A percentile compares a stretch with the other conserved stretches of the same genome.
phyloP scores from a whole-genome alignment of 2,797 vertebrate species.

The Pterois miles region DNA sequence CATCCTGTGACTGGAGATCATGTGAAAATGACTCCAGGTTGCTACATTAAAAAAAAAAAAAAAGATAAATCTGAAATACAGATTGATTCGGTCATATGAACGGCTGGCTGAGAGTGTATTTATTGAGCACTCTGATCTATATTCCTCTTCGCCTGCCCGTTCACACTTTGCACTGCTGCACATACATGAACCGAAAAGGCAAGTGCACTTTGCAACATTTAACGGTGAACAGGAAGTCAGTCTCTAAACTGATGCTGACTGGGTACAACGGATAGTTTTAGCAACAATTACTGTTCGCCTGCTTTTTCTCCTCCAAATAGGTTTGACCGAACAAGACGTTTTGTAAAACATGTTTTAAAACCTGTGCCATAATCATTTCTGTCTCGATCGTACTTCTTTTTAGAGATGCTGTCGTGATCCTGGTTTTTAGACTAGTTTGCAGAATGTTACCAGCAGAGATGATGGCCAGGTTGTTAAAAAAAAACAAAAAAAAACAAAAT shows the following conservation, averaged over 20 bases:
- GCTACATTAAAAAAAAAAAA: too few relatives aligned
- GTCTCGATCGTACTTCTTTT: not conserved
- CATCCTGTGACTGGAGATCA: not conserved
- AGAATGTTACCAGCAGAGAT: not conserved
- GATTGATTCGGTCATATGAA: not conserved
- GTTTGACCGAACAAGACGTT: not conserved
- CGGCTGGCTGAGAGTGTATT: not conserved
- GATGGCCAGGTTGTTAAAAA: not conserved
- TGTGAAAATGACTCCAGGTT: too few relatives aligned
- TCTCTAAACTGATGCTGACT: not conserved
- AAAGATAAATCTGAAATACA: too few relatives aligned
- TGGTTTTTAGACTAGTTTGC: not conserved
- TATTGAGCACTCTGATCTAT: not conserved
- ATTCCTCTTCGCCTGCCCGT: not conserved
- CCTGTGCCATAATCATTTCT: not conserved
- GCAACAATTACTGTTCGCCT: not conserved
- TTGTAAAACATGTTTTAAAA: not conserved
- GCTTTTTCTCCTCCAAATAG: not conserved
- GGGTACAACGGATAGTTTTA: not conserved
- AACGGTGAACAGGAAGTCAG: not conserved
- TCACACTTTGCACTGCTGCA: not conserved
- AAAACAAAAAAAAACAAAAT: not conserved
- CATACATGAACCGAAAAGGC: not conserved
- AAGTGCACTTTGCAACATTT: not conserved
- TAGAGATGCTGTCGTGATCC: not conserved